Conservation (phyloP, 1,140 invertebrate species). For the Aphaenogaster ashmeadi region DNA sequence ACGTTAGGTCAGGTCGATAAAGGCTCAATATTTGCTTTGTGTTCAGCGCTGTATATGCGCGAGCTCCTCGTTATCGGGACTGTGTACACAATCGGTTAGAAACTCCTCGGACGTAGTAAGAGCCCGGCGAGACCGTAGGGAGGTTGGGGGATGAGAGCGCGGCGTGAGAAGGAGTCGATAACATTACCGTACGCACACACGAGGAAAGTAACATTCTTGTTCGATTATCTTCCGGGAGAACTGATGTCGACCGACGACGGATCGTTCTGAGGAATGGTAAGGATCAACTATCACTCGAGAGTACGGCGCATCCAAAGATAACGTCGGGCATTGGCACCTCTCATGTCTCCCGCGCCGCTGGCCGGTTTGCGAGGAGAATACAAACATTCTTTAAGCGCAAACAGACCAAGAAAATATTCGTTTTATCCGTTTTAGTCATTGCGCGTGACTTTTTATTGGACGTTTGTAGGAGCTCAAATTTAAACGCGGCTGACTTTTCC, state of each 20-base stretch:
- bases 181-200: slow-evolving; percentile 57
- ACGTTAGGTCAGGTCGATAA: slow-evolving; percentile 60
- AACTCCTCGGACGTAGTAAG: slow-evolving; percentile 56
- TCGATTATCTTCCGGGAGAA: slow-evolving; percentile 52
- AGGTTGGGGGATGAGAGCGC: slow-evolving; percentile 1
- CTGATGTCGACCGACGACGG: slow-evolving; percentile 27
- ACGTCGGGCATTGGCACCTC: neutral
- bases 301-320: neutral
- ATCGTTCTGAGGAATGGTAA: slow-evolving; percentile 12
- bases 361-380: neutral
- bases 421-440: neutral
- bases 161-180: slow-evolving; percentile 52
- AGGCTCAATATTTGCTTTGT: slow-evolving; percentile 72
- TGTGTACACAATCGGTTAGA: slow-evolving; percentile 71
- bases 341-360: neutral
- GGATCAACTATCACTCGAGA: slow-evolving; percentile 10
- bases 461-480: neutral
- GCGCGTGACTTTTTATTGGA: neutral
- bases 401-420: slow-evolving; percentile 32
- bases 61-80: slow-evolving; percentile 66
- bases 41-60: slow-evolving; percentile 47
- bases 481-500: neutral
- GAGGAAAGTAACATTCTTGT: slow-evolving; percentile 48
- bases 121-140: slow-evolving; percentile 7
- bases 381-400: slow-evolving; percentile 25